Conservation (phyloP, 2,888 invertebrate genomes). For the Lordiphosa andalusiaca region DNA sequence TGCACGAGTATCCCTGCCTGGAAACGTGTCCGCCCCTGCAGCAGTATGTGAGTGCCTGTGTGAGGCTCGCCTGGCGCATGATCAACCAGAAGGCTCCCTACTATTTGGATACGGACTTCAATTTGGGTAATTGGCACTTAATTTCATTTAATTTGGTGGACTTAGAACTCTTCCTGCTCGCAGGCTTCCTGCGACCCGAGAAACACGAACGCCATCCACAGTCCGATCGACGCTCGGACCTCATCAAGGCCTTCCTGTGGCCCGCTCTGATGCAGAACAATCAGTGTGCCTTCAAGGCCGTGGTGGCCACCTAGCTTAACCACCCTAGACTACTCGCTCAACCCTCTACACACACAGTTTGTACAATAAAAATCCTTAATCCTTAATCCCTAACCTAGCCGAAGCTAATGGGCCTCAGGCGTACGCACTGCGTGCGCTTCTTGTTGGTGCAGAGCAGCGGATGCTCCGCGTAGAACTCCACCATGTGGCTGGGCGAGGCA, state of each 20-base stretch:
- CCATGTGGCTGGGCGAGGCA: constrained; percentile 76
- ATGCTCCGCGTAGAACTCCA: constrained; percentile 77
- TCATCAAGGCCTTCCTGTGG: constrained; percentile 92
- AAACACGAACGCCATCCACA: constrained; percentile 90
- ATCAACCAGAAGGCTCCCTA: constrained; percentile 87
- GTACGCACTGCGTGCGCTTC: constrained; percentile 67
- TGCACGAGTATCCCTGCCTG: constrained; percentile 96
- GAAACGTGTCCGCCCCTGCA: constrained; percentile 88
- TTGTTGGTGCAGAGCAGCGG: constrained; percentile 79
- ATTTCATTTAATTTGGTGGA: no score
- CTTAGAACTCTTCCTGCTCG: no score
- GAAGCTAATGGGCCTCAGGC: constrained; percentile 67
- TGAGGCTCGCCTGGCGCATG: constrained; percentile 93
- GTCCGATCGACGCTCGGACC: constrained; percentile 87
- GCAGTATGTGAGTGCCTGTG: constrained; percentile 90
- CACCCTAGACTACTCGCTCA: background rate
- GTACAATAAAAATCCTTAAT: constrained; percentile 25
- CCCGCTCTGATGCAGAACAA: constrained; percentile 90
- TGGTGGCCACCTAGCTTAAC: constrained; percentile 87
- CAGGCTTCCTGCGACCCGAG: constrained; percentile 85
- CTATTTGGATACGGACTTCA: constrained; percentile 86
- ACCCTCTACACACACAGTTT: constrained; percentile 45
- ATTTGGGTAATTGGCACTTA: constrained; percentile 81
- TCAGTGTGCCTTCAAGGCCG: constrained; percentile 90
- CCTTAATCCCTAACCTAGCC: constrained; percentile 29